These are phyloP conservation scores for Diabrotica balteata DNA, from an alignment of 2,888 invertebrate genomes.

Conservation along the genomic window DNA sequence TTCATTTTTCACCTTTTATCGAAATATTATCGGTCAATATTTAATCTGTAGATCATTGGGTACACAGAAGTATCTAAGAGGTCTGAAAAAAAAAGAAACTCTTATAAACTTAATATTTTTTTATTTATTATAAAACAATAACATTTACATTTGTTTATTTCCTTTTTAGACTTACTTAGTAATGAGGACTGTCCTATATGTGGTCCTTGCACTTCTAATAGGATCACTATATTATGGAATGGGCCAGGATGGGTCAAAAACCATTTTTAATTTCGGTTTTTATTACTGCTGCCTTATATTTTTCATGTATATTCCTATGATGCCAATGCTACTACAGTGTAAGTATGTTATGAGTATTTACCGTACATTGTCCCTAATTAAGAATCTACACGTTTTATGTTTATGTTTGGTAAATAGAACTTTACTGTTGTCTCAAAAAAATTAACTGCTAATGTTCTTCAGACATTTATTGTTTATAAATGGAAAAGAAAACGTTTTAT, in stretches of 20 bases:
- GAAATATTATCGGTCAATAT: no score
- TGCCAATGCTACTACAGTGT: slow-evolving; percentile 83
- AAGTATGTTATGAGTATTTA: slow-evolving; percentile 58
- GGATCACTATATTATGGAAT: slow-evolving; percentile 75
- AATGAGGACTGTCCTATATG: slow-evolving; percentile 72
- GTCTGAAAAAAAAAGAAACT: neutral
- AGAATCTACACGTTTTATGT: no score
- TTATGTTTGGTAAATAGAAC: no score
- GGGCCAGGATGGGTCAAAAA: slow-evolving; percentile 82
- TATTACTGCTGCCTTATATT: slow-evolving; percentile 81
- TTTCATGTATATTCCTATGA: slow-evolving; percentile 82
- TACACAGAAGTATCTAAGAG: no score
- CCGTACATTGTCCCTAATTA: no score
- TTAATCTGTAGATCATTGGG: no score
- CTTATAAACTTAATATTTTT: neutral
- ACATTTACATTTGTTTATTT: slow-evolving; percentile 7
- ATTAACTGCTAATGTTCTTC: no score
- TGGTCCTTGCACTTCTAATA: slow-evolving; percentile 73
- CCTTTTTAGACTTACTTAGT: slow-evolving; percentile 72
- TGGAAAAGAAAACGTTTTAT: no score
- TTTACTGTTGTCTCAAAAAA: no score
- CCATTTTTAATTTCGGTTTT: slow-evolving; percentile 84
- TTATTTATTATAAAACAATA: slow-evolving; percentile 5
- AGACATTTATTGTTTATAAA: no score
- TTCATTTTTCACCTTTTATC: no score